Percentiles rank a stretch among this genome's conserved stretches.
phyloP scores from a whole-genome alignment of 1,140 invertebrate genomes.

The Chironomus striatipennis region DNA sequence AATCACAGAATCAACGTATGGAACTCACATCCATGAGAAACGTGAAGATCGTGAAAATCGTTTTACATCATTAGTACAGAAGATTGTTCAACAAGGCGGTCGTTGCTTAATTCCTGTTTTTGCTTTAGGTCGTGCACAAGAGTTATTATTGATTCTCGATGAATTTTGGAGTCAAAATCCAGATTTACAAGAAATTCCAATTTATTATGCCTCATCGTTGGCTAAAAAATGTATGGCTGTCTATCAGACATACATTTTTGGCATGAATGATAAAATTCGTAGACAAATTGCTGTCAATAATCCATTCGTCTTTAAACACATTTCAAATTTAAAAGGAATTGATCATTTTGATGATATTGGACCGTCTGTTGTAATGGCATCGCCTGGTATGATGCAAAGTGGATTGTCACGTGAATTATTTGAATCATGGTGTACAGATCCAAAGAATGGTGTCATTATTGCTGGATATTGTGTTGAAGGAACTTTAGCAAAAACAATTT shows the following conservation, averaged over 20 bases:
- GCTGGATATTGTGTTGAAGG: constrained; percentile 99
- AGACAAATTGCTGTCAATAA: constrained; percentile 96
- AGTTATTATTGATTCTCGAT: constrained; percentile 91
- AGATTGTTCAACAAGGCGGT: constrained; percentile 92
- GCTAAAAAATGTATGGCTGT: constrained; percentile 99
- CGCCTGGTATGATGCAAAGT: constrained; percentile 99
- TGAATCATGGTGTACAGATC: constrained; percentile 97
- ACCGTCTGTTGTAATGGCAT: constrained; percentile 98
- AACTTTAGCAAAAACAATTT: constrained; percentile 91
- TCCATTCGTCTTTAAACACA: constrained; percentile 98
- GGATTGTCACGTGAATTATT: constrained; percentile 95
- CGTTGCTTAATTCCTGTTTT: constrained; percentile 98
- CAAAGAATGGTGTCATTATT: constrained; percentile 97
- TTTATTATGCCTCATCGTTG: constrained; percentile 97
- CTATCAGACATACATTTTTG: constrained; percentile 98
- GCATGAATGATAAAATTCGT: constrained; percentile 97
- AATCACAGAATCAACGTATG: constrained; percentile 98
- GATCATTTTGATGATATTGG: constrained; percentile 99
- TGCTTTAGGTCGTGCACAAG: constrained; percentile 95
- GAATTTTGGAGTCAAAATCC: constrained; percentile 98
- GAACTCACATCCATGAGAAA: constrained; percentile 98
- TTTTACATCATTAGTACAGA: constrained; percentile 91
- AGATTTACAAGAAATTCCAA: constrained; percentile 97
- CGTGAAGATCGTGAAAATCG: constrained; percentile 90
- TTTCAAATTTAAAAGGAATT: constrained; percentile 97